These are phyloP conservation scores for Phoenoteleia sp. DNA, from an alignment of 2,888 invertebrate species.

Conservation along the genomic window DNA sequence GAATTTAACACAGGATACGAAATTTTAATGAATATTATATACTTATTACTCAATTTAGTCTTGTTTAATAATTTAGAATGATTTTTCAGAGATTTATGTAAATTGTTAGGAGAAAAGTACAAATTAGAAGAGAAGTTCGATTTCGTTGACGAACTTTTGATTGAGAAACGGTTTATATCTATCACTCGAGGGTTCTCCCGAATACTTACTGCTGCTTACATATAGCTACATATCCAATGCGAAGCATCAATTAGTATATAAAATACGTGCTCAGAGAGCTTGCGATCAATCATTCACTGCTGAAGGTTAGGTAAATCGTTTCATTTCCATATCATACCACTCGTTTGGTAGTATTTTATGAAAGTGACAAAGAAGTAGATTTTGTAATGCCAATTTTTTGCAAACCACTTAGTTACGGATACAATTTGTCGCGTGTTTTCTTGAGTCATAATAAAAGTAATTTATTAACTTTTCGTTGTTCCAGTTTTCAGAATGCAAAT, in stretches of 20 bases:
- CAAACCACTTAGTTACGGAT: too few species aligned
- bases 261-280: slow-evolving; percentile 55
- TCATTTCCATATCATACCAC: slow-evolving; percentile 40
- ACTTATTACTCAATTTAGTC: too few species aligned
- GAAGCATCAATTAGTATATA: slow-evolving; percentile 64
- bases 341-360: slow-evolving; percentile 1
- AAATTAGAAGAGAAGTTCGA: background rate
- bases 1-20: too few species aligned
- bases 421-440: background rate
- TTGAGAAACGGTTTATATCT: slow-evolving; percentile 28
- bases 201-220: slow-evolving; percentile 71
- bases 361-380: too few species aligned
- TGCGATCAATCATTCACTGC: slow-evolving; percentile 60
- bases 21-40: too few species aligned
- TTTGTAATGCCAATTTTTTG: too few species aligned
- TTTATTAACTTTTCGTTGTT: too few species aligned
- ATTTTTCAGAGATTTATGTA: slow-evolving; percentile 10
- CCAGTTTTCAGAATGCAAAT: too few species aligned
- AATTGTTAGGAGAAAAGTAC: slow-evolving; percentile 11
- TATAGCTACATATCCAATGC: slow-evolving; percentile 60
- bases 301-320: slow-evolving; percentile 52
- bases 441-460: too few species aligned
- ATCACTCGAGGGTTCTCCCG: slow-evolving; percentile 68
- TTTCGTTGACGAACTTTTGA: slow-evolving; percentile 3
- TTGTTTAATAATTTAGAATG: too few species aligned